Conservation (phyloP, 2,797 vertebrate species). For the Pristis pectinata region DNA sequence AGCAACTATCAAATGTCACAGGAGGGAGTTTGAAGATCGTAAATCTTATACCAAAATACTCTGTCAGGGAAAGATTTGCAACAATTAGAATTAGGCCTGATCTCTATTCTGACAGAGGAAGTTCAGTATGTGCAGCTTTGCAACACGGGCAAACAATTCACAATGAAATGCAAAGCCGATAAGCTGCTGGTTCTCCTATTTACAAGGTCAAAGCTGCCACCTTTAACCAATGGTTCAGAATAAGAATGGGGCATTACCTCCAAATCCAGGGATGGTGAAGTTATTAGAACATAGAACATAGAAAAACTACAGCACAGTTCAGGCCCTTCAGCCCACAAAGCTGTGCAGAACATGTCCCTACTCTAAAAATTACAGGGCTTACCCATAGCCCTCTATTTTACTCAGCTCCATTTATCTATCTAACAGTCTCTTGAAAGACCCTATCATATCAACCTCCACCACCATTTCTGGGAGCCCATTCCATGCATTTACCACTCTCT, state of each 20-base stretch:
- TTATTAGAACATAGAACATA: too few species aligned
- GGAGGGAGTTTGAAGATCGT: background rate
- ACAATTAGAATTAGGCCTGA: slow-evolving; percentile 7
- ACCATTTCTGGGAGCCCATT: too few species aligned
- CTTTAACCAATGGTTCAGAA: background rate
- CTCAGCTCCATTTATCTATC: too few species aligned
- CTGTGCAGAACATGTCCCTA: too few species aligned
- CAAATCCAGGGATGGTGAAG: background rate
- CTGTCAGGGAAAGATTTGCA: background rate
- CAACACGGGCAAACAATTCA: background rate
- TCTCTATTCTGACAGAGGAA: background rate
- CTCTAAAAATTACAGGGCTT: too few species aligned
- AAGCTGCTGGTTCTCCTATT: background rate
- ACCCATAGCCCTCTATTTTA: too few species aligned
- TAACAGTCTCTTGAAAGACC: too few species aligned
- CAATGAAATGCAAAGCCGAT: background rate
- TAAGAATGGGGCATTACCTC: background rate
- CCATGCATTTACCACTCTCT: too few species aligned
- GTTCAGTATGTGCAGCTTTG: background rate
- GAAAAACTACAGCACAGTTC: too few species aligned
- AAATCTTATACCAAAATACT: background rate
- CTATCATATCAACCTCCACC: too few species aligned
- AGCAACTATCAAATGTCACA: background rate
- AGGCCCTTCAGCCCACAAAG: too few species aligned
- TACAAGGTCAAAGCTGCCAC: background rate